Conservation (phyloP, 2,888 invertebrate genomes). For the Panopea generosa region DNA sequence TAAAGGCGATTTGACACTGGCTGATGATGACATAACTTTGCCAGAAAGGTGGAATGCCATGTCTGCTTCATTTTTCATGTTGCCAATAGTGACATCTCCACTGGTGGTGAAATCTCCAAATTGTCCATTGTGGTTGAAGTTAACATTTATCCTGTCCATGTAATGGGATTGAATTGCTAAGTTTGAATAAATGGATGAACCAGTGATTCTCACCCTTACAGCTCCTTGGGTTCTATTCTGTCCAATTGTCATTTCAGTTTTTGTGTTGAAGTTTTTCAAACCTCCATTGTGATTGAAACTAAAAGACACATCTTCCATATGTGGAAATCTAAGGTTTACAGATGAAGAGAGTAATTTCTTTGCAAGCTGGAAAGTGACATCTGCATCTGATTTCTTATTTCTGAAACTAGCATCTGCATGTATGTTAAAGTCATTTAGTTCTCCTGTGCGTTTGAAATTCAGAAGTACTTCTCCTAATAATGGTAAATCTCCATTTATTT, state of each 20-base stretch:
- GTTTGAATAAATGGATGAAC: no score
- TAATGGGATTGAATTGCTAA: slow-evolving; percentile 8
- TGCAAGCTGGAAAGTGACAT: not conserved
- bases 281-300: slow-evolving; percentile 6
- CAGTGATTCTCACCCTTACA: no score
- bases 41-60: not conserved
- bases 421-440: slow-evolving; percentile 35
- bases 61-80: slow-evolving; percentile 12
- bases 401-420: slow-evolving; percentile 20
- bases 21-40: not conserved
- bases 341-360: not conserved
- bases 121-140: slow-evolving; percentile 2
- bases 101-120: slow-evolving; percentile 19
- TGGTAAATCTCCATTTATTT: slow-evolving; percentile 8
- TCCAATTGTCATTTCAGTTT: not conserved
- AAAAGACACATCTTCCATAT: not conserved
- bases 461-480: slow-evolving; percentile 2
- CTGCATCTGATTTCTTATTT: slow-evolving; percentile 9
- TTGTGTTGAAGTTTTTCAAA: not conserved
- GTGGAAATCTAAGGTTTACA: not conserved
- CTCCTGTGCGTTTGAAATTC: slow-evolving; percentile 27
- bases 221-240: not conserved
- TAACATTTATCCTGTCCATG: slow-evolving; percentile 1
- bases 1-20: slow-evolving; percentile 11
- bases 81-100: slow-evolving; percentile 13